Evolutionary conservation across 2,888 invertebrate species (phyloP).

Genomic region (Diaperis boleti): DNA sequence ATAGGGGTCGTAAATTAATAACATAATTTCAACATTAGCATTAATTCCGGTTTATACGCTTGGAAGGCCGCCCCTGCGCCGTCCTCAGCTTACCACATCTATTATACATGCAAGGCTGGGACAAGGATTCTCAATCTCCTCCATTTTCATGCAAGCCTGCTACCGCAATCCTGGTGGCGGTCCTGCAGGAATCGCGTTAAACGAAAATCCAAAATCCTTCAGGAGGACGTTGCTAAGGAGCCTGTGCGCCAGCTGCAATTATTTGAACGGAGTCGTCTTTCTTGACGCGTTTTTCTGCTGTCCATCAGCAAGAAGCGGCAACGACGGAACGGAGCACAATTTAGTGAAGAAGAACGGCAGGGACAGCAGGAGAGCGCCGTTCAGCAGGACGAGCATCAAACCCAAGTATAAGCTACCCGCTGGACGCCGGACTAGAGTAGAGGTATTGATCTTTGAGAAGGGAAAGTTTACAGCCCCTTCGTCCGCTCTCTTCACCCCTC

Average conservation of each 20-base stretch:
- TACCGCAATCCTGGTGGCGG: conserved; percentile 54
- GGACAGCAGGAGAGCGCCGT: conserved; percentile 38
- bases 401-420: conserved; percentile 58
- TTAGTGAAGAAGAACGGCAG: conserved; percentile 9
- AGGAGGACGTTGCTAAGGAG: conserved; percentile 42
- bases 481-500: conserved; percentile 46
- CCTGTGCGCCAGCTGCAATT: conserved; percentile 24
- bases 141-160: conserved; percentile 53
- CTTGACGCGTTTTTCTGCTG: background rate
- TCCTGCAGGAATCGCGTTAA: conserved; percentile 55
- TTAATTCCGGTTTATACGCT: conserved; percentile 48
- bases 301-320: conserved; percentile 32
- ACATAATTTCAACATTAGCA: conserved; percentile 60
- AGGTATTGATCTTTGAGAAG: conserved; percentile 69
- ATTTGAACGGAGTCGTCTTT: conserved; percentile 1
- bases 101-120: conserved; percentile 57
- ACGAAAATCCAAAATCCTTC: conserved; percentile 45
- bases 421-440: conserved; percentile 65
- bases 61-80: conserved; percentile 42
- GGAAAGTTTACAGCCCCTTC: conserved; percentile 67
- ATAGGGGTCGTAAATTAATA: conserved; percentile 56
- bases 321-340: conserved; percentile 2
- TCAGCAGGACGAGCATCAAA: conserved; percentile 47
- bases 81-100: conserved; percentile 53
- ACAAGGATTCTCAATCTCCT: conserved; percentile 50